These are phyloP conservation scores for Poecilia wingei DNA, from an alignment of 2,797 vertebrate species.

Conservation along the genomic window DNA sequence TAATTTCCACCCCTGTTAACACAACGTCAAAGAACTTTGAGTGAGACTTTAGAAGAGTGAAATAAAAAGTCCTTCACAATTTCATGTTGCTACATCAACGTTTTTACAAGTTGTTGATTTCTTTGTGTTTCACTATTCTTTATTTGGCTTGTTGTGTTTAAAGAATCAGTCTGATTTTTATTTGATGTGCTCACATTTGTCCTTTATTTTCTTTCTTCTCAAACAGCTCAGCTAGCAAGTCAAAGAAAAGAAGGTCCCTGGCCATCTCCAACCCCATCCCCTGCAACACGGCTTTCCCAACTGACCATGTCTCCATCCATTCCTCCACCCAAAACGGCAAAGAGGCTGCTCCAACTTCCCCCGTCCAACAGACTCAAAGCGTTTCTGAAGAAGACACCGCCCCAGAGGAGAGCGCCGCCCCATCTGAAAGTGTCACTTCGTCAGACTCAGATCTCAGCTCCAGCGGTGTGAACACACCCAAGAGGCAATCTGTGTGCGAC, in stretches of 20 bases:
- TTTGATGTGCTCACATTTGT: not conserved
- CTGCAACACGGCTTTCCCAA: conserved; percentile 78
- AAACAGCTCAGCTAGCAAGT: conserved; percentile 57
- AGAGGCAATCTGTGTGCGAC: conserved; percentile 65
- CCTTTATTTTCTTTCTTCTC: not conserved
- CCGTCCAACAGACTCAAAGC: conserved; percentile 21
- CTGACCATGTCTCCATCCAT: conserved; percentile 69
- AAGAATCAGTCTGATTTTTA: not conserved
- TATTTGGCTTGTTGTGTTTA: not conserved
- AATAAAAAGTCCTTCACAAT: not conserved
- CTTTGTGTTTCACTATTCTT: not conserved
- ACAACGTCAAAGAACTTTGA: not conserved
- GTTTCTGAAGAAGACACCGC: conserved; percentile 35
- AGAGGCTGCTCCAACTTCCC: conserved; percentile 27
- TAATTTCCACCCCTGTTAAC: too few species aligned
- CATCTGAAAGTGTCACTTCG: conserved; percentile 49
- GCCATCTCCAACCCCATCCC: conserved; percentile 91
- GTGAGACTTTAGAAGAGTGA: not conserved
- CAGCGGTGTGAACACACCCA: conserved; percentile 60
- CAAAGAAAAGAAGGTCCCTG: conserved; percentile 86
- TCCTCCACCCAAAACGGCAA: conserved; percentile 56
- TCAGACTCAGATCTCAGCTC: conserved; percentile 77
- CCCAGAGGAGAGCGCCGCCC: conserved; percentile 19
- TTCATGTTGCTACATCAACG: not conserved
- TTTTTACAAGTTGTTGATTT: not conserved